A percentile compares a stretch with the other conserved stretches of the same genome.
Conservation (phyloP, 2,797 vertebrate genomes). For the Tenualosa thibaudeaui region DNA sequence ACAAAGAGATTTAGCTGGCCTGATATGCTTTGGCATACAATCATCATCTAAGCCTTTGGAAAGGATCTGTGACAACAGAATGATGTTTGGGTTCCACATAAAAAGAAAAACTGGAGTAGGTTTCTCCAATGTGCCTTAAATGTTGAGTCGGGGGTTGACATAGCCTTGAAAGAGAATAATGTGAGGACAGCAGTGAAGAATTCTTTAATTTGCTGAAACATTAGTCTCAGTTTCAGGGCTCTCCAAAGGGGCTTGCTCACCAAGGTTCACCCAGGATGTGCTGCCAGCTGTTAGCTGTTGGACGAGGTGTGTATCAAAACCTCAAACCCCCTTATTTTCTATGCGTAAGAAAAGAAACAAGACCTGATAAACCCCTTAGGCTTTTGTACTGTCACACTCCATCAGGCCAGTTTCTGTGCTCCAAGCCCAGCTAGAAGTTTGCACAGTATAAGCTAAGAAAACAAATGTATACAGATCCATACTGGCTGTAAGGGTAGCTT, state of each 20-base stretch:
- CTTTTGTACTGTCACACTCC: neutral
- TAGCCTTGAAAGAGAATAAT: neutral
- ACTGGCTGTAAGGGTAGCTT: neutral
- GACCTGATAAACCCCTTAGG: neutral
- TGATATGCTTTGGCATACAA: neutral
- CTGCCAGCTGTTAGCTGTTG: neutral
- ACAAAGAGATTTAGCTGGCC: neutral
- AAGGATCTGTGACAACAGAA: neutral
- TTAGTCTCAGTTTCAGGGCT: neutral
- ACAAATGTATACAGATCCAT: neutral
- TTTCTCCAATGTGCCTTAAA: neutral
- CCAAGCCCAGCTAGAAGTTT: neutral
- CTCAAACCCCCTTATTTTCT: neutral
- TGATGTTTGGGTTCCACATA: conserved; percentile 2
- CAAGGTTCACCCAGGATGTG: neutral
- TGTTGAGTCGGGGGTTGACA: conserved; percentile 34
- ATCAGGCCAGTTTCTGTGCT: neutral
- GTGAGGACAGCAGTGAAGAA: neutral
- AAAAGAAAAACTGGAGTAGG: neutral
- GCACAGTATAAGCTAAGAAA: neutral
- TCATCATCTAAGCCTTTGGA: neutral
- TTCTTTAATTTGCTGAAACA: neutral
- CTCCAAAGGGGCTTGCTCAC: neutral
- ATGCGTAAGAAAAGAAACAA: neutral
- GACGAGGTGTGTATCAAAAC: neutral